Conservation (phyloP, 1,140 invertebrate genomes). For the Drosophila carrolli region DNA sequence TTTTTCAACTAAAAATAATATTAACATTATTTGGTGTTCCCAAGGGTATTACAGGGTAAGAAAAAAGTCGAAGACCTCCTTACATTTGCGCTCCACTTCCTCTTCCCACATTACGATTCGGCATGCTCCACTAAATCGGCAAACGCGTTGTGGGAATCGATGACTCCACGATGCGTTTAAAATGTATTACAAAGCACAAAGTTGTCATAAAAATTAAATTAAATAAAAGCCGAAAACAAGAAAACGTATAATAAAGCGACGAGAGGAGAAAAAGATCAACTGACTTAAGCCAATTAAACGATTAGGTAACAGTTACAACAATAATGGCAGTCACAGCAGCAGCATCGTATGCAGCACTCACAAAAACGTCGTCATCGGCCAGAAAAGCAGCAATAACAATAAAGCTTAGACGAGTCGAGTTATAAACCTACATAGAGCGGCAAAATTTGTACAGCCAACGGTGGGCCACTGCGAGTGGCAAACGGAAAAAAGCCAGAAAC, state of each 20-base stretch:
- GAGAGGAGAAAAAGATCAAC: conserved; percentile 39
- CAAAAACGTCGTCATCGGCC: conserved; percentile 47
- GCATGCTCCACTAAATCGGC: conserved; percentile 66
- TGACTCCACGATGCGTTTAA: conserved; percentile 66
- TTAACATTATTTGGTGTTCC: no score
- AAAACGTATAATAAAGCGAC: conserved; percentile 16
- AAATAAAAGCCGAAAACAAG: conserved; percentile 58
- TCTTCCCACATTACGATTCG: conserved; percentile 14
- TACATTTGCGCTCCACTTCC: conserved; percentile 18
- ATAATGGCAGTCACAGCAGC: conserved; percentile 27
- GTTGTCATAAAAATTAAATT: conserved; percentile 78
- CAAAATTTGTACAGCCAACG: conserved; percentile 58
- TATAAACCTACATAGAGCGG: conserved; percentile 76
- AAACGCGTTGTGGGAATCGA: conserved; percentile 49
- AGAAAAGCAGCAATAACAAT: conserved; percentile 48
- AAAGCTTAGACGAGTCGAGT: conserved; percentile 52
- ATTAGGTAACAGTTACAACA: conserved; percentile 80
- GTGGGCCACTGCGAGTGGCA: conserved; percentile 26
- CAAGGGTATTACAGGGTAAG: conserved; percentile 3
- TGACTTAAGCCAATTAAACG: conserved; percentile 81
- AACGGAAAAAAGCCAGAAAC: conserved; percentile 57
- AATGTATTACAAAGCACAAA: conserved; percentile 76
- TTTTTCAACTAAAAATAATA: no score
- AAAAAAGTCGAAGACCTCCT: background rate
- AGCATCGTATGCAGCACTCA: conserved; percentile 44